Percentiles rank a stretch among this genome's conserved stretches.
Evolutionary conservation across 1,140 invertebrate genomes (phyloP).

Genomic region (Drosophila obscura): DNA sequence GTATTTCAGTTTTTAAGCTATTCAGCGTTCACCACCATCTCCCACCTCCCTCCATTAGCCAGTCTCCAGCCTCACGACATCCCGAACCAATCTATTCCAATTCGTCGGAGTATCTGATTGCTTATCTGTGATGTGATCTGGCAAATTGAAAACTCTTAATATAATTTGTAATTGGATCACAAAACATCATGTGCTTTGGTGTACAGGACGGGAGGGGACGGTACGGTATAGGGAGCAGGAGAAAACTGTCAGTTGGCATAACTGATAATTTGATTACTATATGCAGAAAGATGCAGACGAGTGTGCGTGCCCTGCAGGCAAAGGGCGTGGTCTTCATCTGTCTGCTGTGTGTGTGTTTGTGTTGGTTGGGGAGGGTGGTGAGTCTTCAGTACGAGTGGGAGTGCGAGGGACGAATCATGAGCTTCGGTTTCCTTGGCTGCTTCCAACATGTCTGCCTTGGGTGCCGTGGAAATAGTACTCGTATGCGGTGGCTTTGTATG

Average conservation of each 20-base stretch:
- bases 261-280: slow-evolving; percentile 69
- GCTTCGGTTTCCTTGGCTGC: slow-evolving; percentile 32
- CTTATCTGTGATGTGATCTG: slow-evolving; percentile 4
- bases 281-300: slow-evolving; percentile 7
- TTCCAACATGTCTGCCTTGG: slow-evolving; percentile 20
- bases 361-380: not conserved
- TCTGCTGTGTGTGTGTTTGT: too few species aligned
- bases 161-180: slow-evolving; percentile 58
- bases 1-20: too few species aligned
- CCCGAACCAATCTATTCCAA: too few species aligned
- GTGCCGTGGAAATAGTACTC: slow-evolving; percentile 28
- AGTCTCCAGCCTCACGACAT: too few species aligned
- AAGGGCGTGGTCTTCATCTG: too few species aligned
- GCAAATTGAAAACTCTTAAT: slow-evolving; percentile 70
- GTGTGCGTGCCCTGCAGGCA: not conserved
- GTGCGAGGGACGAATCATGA: slow-evolving; percentile 20
- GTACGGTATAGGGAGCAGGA: not conserved
- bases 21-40: too few species aligned
- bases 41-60: too few species aligned
- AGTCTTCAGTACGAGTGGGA: not conserved
- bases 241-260: slow-evolving; percentile 53
- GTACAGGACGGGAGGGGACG: too few species aligned
- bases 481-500: not conserved
- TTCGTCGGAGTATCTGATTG: not conserved
- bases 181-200: slow-evolving; percentile 28